Evolutionary conservation across 1,140 invertebrate species (phyloP).

Genomic region (Venturia canescens): DNA sequence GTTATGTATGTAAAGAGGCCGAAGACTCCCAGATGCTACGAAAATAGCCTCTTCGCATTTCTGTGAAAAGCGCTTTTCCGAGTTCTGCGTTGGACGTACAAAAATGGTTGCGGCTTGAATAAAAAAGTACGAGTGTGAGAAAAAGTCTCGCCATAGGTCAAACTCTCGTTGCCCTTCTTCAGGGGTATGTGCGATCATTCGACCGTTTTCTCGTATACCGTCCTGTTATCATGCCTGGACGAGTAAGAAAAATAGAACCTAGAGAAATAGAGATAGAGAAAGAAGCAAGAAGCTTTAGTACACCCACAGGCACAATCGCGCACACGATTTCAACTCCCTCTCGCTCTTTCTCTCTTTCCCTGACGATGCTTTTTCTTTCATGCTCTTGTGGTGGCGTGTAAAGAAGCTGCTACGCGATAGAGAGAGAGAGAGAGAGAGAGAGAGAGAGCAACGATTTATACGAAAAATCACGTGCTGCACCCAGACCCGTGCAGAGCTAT

Average conservation of each 20-base stretch:
- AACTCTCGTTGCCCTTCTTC: slow-evolving; percentile 5
- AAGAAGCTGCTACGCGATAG: slow-evolving; percentile 18
- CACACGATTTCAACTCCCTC: slow-evolving; percentile 21
- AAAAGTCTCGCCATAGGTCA: slow-evolving; percentile 32
- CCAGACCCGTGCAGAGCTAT: slow-evolving; percentile 11
- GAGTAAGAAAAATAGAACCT: slow-evolving; percentile 34
- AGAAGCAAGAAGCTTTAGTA: slow-evolving; percentile 31
- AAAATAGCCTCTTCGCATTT: neutral
- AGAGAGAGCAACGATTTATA: slow-evolving; percentile 50
- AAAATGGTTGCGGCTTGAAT: neutral
- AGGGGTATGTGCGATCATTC: slow-evolving; percentile 7
- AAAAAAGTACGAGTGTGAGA: neutral
- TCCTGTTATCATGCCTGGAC: neutral
- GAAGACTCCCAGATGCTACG: neutral
- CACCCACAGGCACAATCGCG: slow-evolving; percentile 7
- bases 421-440: too few species aligned
- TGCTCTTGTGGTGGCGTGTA: neutral
- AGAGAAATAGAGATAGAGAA: slow-evolving; percentile 16
- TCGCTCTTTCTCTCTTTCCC: slow-evolving; percentile 16
- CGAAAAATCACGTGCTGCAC: slow-evolving; percentile 47
- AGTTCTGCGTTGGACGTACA: neutral
- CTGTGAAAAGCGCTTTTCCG: neutral
- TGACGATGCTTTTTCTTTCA: slow-evolving; percentile 26
- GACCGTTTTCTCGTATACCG: slow-evolving; percentile 17
- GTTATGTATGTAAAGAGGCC: slow-evolving; percentile 14